Base-by-base conservation (phyloP, 2,797 vertebrate genomes). In the Anableps anableps region DNA sequence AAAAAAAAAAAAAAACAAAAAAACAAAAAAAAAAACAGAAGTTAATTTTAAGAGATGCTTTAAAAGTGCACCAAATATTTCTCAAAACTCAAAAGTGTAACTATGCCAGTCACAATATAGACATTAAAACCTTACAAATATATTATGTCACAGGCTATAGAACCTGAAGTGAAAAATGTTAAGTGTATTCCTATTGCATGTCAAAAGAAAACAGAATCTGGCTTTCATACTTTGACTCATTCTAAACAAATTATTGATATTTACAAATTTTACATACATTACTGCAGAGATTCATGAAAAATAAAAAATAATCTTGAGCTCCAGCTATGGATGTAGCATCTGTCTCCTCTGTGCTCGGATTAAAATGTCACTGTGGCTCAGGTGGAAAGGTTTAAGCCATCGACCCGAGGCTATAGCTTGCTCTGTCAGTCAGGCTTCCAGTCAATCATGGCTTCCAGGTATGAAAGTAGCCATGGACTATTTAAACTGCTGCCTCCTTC, bases 371-470 rank as follows among this genome's bases (percentile, higher is more conserved):
- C 36, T 79, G 71, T 72, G 85, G 55, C 81, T 13, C 88, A 88
- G 88, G 81, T 88, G 87, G 82, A 31, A 38, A 77, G 53, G 72
- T 60, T 71, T 74, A 26, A 75, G 66, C 60, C 71, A 29, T 53
- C n/a, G 1, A 62, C 79, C 85, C 68, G 53, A 84, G 85, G 83
- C 81, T 29, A 73, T 47, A 73, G 23, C 72, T 80, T 23, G 4
- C 47, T 45, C 77, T 74, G 83, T 88, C 80, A 81, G 73, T 88
- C 80, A 68, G 74, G 74, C 70, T 68, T 53, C 66, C 80, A 87
- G 85, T 84, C 84, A 81, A 75, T 78, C 75, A 48, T 14, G 76
- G 73, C 73, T 70, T 70, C 66, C 80, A 87, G 85, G 72, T 70
- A 78, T 77, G 77, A 66, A 79, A 75, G 70, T 50, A 34, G 51